Base-by-base conservation (phyloP, 2,113 vertebrate genomes). In the Poeciliopsis prolifica region DNA sequence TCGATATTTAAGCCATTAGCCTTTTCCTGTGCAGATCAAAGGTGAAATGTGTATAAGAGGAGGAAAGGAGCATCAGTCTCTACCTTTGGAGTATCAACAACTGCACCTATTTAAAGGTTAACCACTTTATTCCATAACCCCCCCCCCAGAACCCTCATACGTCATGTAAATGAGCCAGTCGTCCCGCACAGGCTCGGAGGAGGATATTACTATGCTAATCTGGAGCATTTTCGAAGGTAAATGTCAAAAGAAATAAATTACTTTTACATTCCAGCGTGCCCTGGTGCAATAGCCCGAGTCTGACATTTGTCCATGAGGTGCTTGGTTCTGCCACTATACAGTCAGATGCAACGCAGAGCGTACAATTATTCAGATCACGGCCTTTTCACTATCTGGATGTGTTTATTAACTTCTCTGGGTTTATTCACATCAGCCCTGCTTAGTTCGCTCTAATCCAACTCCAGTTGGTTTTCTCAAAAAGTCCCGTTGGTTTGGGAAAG, bases 201-300 rank as follows among this genome's bases (percentile, higher is more conserved):
- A 83, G 82, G 83, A 93, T 88, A 92, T 91, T 92, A 92, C 91
- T 92, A 92, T 92, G 91, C 92, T 92, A 93, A 94, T 93, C 78
- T 81, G 65, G 79, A 83, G 85, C 87, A 88, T 93, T 92, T 90
- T 92, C 83, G 89, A 85, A 91, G 84, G 87, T 89, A 93, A 93
- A 93, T 92, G 92, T 93, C 92, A 92, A 83, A 89, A 86, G 85
- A 92, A 93, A 92, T 89, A 80, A 91, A 92, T 92, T 90, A 91
- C 86, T 78, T 85, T 91, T 84, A 88, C 75, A 87, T 85, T 82
- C 74, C 67, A 42, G 74, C n/a, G 28, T 75, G 70, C 64, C 82
- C 82, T 51, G 58, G 61, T 72, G 88, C 85, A 86, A 78, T 4
- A 86, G 81, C 77, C 86, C 17, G 66, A 80, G 77, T 86, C 44